Evolutionary conservation across 1,140 invertebrate genomes (phyloP).

Genomic region (Adoxophyes honmai): DNA sequence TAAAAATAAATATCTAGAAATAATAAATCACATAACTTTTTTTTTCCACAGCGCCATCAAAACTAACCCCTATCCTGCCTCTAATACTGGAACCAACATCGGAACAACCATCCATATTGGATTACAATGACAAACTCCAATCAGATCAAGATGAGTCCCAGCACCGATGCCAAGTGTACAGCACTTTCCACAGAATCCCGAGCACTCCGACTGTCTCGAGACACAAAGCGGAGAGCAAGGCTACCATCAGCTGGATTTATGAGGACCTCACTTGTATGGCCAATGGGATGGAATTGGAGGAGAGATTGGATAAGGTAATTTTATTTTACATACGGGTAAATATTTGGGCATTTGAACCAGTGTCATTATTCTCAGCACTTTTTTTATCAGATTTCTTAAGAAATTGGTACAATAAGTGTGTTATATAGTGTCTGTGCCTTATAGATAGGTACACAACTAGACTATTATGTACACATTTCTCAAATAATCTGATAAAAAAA

Average conservation of each 20-base stretch:
- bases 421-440: no score
- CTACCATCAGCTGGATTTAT: conserved; percentile 34
- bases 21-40: no score
- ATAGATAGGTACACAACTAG: no score
- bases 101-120: conserved; percentile 40
- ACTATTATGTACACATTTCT: no score
- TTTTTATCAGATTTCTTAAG: no score
- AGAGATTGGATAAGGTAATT: background rate
- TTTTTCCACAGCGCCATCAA: conserved; percentile 38
- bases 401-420: no score
- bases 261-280: conserved; percentile 41
- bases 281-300: background rate
- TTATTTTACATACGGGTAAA: no score
- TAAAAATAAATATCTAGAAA: no score
- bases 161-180: conserved; percentile 49
- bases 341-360: no score
- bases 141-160: conserved; percentile 30
- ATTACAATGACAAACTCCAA: conserved; percentile 55
- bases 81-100: conserved; percentile 33
- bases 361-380: no score
- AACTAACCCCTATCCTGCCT: conserved; percentile 36
- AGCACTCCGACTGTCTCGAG: conserved; percentile 27
- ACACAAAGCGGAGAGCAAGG: conserved; percentile 21
- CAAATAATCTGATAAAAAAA: no score
- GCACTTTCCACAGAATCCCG: conserved; percentile 45